Base-by-base conservation (phyloP, 2,113 vertebrate genomes). In the Garra rufa region DNA sequence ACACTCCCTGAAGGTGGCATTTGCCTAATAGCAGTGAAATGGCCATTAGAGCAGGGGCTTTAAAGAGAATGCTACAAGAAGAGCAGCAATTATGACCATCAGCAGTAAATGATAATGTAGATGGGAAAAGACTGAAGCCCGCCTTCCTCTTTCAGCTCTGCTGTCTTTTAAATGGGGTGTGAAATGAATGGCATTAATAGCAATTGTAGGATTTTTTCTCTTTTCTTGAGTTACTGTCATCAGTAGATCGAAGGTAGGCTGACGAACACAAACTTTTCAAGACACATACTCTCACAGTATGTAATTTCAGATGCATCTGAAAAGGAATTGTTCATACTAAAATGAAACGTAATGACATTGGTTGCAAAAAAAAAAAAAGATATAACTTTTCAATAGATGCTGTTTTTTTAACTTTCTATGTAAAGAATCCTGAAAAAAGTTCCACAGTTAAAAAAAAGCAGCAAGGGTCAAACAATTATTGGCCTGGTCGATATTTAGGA, bases 151-250 rank as follows among this genome's bases (percentile, higher is more conserved):
- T 28, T 88, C 89, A 82, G 52, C 63, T 73, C 46, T 61, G 52
- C 48, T 61, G 87, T 83, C 46, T 87, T 52, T 57, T 87, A 93
- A 93, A 92, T 94, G 91, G 89, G 67, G 87, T 92, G 90, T 94
- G 92, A 92, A 94, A 94, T 93, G 80, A 94, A 91, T 88, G 88
- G 83, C 82, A 88, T 92, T 92, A 92, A 93, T 92, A 91, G 90
- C 90, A 90, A 92, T 88, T 83, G 44, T 88, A 85, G 87, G 85
- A 43, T 75, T 50, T 75, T 50, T 50, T 48, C 44, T 75, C 24
- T 50, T 75, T 75, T 75, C 46, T 50, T 75, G 3, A 92, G 92
- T 93, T 91, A 92, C 92, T 89, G 87, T 92, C 70, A 84, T 82
- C 70, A 83, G n/a, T 46, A 67, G 73, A 38, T 61, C n/a, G 6